A percentile compares a stretch with the other conserved stretches of the same genome.
phyloP scores from a whole-genome alignment of 2,113 vertebrate species.

The Cettia cetti region DNA sequence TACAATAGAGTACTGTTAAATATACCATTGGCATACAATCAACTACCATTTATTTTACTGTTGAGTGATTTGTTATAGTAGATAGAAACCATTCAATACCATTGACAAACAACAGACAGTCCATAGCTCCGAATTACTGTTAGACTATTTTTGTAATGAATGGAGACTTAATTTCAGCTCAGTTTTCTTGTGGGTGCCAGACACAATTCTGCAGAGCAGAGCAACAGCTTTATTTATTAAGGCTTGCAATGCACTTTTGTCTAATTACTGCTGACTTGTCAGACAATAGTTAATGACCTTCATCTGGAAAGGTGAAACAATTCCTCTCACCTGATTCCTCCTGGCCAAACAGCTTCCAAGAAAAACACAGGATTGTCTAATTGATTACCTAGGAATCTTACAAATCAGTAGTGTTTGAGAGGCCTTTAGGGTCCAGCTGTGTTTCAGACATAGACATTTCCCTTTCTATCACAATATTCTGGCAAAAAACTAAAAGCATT shows the following conservation, averaged over 20 bases:
- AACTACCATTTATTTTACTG: constrained; percentile 71
- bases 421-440: background rate
- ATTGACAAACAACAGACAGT: constrained; percentile 70
- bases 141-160: constrained; percentile 74
- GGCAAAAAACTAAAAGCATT: background rate
- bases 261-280: constrained; percentile 71
- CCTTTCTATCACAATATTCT: background rate
- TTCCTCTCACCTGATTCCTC: constrained; percentile 36
- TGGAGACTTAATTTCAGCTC: constrained; percentile 70
- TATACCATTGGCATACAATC: constrained; percentile 68
- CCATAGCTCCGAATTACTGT: constrained; percentile 63
- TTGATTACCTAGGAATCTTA: background rate
- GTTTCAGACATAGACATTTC: background rate
- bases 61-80: constrained; percentile 66
- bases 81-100: constrained; percentile 71
- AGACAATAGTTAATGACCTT: constrained; percentile 54
- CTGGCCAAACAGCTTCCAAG: background rate
- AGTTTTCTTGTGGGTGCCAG: constrained; percentile 65
- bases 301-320: constrained; percentile 45
- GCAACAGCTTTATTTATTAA: constrained; percentile 66
- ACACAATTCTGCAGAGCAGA: constrained; percentile 66
- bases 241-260: constrained; percentile 49
- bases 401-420: background rate
- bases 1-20: constrained; percentile 71
- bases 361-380: background rate